These are phyloP conservation scores for Parauchenoglanis ngamensis DNA, from an alignment of 2,797 vertebrate genomes.

Conservation along the genomic window DNA sequence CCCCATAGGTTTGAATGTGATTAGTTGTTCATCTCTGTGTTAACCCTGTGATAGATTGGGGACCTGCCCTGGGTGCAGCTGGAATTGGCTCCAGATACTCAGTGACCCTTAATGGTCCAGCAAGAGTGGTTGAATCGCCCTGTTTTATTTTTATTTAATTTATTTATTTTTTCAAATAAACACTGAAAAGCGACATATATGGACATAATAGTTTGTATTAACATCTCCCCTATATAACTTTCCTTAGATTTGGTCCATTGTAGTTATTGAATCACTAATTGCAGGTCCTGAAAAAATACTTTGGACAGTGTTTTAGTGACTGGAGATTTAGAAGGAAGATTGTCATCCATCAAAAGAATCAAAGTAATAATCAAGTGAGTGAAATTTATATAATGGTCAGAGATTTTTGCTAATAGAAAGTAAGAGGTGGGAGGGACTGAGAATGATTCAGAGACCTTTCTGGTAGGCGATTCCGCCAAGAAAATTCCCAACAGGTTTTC, in stretches of 20 bases:
- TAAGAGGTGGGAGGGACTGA: constrained; percentile 12
- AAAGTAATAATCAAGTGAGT: neutral
- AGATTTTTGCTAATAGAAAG: neutral
- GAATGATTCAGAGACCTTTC: constrained; percentile 26
- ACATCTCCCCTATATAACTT: neutral
- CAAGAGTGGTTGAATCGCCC: neutral
- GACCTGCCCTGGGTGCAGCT: too few species aligned
- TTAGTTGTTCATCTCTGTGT: too few species aligned
- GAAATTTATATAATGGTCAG: neutral
- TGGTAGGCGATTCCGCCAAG: constrained; percentile 25
- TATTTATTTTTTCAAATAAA: neutral
- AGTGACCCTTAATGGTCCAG: too few species aligned
- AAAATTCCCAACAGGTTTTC: constrained; percentile 33
- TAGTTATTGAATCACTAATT: neutral
- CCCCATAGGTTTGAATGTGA: too few species aligned
- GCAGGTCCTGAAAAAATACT: neutral
- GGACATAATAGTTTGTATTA: neutral
- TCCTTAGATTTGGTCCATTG: neutral
- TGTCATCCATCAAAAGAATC: neutral
- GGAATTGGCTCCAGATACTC: too few species aligned
- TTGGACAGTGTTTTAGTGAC: neutral
- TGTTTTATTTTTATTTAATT: too few species aligned
- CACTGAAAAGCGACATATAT: neutral
- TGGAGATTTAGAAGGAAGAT: neutral
- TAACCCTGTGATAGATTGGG: too few species aligned